Evolutionary conservation across 2,888 invertebrate species (phyloP), one percentile per base, ranked within the genome.

Genomic region (Ophioninae sp.): DNA sequence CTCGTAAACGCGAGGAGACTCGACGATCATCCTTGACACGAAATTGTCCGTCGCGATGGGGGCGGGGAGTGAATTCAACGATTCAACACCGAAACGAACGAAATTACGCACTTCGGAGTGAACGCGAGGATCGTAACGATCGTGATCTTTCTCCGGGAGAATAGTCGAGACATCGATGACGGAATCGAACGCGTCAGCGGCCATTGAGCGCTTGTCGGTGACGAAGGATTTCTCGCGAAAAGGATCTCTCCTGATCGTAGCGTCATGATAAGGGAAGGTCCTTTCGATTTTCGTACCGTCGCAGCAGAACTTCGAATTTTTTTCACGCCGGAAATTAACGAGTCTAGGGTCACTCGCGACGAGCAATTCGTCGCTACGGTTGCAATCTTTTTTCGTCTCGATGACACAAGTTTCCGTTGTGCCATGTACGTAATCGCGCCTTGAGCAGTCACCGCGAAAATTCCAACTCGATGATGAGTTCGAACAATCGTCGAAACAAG

Each of bases 401-500:
- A 41, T 41, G 56, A n/a, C 57, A 20, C 30, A 10, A 6, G 30
- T 0, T 57, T 37, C 20, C n/a, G 6, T 6, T 20, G 6, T n/a
- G 10, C 70, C 20, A 6, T 21, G n/a, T 17, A 20, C 62, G 10
- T 10, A 62, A 64, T 30, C 37, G 17, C 65, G 75, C 13, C 21
- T 65, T 56, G 57, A 17, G 21, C 79, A 83, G n/a, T 79, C 79
- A 20, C 79, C 76, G 73, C 61, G 59, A 59, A 57, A 77, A 20
- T 69, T 21, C 70, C 67, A 81, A 37, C 79, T 77, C 50, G 75
- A 50, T 17, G 50, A 78, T 0, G 84, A 62, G 21, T 77, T 79
- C 61, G 61, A 86, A 81, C 88, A 88, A 7, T 77, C 82, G 23
- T 86, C 85, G 77, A 84, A 79, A n/a, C 85, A 85, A 6, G 89